These are phyloP conservation scores for Delia radicum DNA, from an alignment of 1,140 invertebrate genomes.

Conservation along the genomic window DNA sequence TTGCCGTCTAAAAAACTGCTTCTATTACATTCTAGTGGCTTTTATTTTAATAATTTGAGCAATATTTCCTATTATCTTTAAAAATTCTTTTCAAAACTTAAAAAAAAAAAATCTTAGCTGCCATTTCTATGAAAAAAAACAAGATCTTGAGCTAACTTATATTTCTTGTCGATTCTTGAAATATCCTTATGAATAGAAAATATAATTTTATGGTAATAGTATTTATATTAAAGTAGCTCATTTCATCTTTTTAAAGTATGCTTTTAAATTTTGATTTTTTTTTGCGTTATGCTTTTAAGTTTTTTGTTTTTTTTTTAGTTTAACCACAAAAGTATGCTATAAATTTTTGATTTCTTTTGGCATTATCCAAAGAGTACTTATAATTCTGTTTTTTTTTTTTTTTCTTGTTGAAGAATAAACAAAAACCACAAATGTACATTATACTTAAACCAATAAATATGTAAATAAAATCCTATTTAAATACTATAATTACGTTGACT, in stretches of 20 bases:
- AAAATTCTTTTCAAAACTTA: no score
- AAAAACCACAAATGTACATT: conserved; percentile 32
- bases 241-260: neutral
- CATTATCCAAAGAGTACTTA: neutral
- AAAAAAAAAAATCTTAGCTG: no score
- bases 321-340: neutral
- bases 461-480: conserved; percentile 22
- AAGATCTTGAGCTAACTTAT: no score
- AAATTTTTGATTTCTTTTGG: neutral
- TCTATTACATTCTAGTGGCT: no score
- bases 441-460: conserved; percentile 33
- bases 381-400: no score
- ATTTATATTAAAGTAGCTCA: neutral
- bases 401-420: neutral
- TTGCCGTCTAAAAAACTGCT: no score
- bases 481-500: conserved; percentile 34
- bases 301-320: neutral
- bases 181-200: no score
- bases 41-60: no score
- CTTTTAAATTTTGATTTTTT: conserved; percentile 29
- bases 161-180: no score
- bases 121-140: no score
- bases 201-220: no score
- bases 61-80: no score
- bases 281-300: neutral